Conservation (phyloP, 2,113 vertebrate species). For the Pristiophorus japonicus region DNA sequence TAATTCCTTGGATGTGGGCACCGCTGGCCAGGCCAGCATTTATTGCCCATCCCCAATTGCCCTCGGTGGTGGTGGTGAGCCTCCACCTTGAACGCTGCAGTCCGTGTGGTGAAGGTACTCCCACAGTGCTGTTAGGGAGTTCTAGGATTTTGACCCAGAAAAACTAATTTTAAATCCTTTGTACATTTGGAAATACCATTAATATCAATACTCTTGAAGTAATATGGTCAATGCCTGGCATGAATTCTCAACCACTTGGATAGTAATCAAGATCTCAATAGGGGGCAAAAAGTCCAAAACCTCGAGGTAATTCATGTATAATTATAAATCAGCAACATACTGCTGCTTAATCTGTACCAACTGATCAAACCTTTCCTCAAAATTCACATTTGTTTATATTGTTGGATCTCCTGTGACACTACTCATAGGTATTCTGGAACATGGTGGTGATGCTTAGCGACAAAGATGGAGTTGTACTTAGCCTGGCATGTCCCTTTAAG, state of each 20-base stretch:
- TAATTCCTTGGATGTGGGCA: too few relatives aligned
- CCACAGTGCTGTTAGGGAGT: too few relatives aligned
- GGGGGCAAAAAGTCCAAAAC: not conserved
- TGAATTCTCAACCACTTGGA: not conserved
- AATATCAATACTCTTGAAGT: not conserved
- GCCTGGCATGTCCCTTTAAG: not conserved
- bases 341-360: not conserved
- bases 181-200: not conserved
- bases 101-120: too few relatives aligned
- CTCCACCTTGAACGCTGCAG: too few relatives aligned
- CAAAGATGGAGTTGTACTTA: not conserved
- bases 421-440: not conserved
- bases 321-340: not conserved
- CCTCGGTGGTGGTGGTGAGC: too few relatives aligned
- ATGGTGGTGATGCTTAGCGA: not conserved
- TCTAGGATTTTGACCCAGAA: too few relatives aligned
- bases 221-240: not conserved
- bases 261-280: not conserved
- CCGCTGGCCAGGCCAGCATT: too few relatives aligned
- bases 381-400: not conserved
- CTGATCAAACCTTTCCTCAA: not conserved
- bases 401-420: too few relatives aligned
- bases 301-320: not conserved
- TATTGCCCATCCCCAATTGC: too few relatives aligned
- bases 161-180: too few relatives aligned